Evolutionary conservation across 2,888 invertebrate genomes (phyloP).

Genomic region (Agrochola litura): DNA sequence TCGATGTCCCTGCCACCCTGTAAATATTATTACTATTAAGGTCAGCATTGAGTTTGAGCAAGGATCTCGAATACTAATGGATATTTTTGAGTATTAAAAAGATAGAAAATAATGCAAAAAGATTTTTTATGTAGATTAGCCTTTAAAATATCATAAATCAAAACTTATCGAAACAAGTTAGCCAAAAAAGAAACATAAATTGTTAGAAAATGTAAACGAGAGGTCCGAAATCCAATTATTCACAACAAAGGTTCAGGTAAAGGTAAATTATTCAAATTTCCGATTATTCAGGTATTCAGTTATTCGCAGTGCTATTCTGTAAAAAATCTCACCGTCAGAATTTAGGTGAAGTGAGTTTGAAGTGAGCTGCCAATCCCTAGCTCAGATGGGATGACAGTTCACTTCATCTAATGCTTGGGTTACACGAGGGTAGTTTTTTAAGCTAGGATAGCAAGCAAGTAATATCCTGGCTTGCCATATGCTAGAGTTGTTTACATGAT

Average conservation of each 20-base stretch:
- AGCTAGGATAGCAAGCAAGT: background rate
- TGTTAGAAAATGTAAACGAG: constrained; percentile 44
- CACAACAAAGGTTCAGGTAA: constrained; percentile 44
- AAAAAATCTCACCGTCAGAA: background rate
- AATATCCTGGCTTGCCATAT: background rate
- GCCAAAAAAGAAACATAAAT: constrained; percentile 28
- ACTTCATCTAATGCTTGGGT: background rate
- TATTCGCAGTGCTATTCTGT: constrained; percentile 15
- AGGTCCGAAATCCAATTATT: constrained; percentile 54
- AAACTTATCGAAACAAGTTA: constrained; percentile 21
- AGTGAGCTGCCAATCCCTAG: background rate
- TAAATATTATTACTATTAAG: too few species aligned
- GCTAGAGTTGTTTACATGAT: background rate
- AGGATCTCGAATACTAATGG: too few species aligned
- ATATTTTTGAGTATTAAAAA: background rate
- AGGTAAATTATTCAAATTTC: constrained; percentile 56
- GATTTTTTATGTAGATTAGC: background rate
- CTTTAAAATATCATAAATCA: constrained; percentile 28
- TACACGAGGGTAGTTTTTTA: background rate
- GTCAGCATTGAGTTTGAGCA: too few species aligned
- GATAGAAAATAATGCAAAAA: background rate
- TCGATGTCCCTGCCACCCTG: too few species aligned
- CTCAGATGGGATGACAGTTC: background rate
- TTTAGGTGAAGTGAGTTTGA: background rate
- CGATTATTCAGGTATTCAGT: constrained; percentile 41